Conservation (phyloP, 2,888 invertebrate genomes). For the Acholoe squamosa region DNA sequence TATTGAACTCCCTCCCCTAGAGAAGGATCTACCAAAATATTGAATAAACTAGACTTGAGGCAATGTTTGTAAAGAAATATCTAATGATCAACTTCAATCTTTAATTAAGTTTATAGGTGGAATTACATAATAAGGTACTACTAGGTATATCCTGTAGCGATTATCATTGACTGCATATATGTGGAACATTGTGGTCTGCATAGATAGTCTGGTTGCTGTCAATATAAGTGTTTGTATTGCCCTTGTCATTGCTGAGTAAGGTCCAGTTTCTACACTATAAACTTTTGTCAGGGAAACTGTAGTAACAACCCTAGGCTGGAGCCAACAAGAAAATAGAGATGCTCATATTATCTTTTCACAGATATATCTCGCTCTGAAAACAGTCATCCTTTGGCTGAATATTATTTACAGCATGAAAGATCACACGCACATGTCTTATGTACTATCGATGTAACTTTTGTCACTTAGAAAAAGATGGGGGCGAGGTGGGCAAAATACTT, state of each 20-base stretch:
- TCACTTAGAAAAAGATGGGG: conserved; percentile 11
- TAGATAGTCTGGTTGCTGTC: conserved; percentile 11
- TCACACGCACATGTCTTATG: background rate
- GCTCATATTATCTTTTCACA: background rate
- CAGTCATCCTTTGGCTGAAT: background rate
- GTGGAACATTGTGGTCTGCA: conserved; percentile 2
- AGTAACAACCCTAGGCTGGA: conserved; percentile 41
- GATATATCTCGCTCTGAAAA: background rate
- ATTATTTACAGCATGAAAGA: conserved; percentile 14
- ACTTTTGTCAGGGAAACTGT: conserved; percentile 8
- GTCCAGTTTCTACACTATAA: background rate
- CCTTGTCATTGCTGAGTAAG: conserved; percentile 53
- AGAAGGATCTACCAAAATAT: background rate
- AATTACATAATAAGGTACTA: conserved; percentile 51
- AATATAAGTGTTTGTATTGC: conserved; percentile 29
- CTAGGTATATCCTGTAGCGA: conserved; percentile 21
- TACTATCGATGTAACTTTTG: background rate
- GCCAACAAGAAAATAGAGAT: conserved; percentile 51
- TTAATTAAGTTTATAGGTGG: conserved; percentile 43
- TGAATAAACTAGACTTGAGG: background rate
- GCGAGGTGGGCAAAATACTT: conserved; percentile 35
- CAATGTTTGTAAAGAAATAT: conserved; percentile 19
- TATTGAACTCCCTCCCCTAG: no score
- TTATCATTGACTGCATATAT: conserved; percentile 3
- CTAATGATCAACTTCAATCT: conserved; percentile 56